Evolutionary conservation across 2,888 invertebrate genomes (phyloP).

Genomic region (Eupithecia subumbrata): DNA sequence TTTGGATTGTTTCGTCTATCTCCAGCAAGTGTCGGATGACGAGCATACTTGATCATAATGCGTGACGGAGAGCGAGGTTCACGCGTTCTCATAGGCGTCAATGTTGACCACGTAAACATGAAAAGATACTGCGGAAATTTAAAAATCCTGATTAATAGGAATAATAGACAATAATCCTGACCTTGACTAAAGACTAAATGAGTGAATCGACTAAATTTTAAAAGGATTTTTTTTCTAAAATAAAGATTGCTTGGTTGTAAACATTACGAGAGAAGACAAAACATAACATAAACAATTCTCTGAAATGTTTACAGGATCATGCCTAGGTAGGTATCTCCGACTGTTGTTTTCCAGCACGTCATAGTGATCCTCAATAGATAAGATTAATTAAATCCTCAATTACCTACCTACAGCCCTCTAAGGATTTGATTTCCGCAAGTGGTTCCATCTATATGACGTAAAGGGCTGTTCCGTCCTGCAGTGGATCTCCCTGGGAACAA

Average conservation of each 20-base stretch:
- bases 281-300: not conserved
- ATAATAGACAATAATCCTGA: no score
- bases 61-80: slow-evolving; percentile 19
- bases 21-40: slow-evolving; percentile 20
- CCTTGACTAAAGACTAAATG: not conserved
- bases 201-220: no score
- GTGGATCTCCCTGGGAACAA: slow-evolving; percentile 9
- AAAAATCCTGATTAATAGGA: not conserved
- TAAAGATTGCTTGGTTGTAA: not conserved
- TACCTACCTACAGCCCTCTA: not conserved
- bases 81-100: slow-evolving; percentile 19
- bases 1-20: slow-evolving; percentile 21
- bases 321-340: not conserved
- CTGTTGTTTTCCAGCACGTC: not conserved
- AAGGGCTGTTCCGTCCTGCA: not conserved
- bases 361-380: not conserved
- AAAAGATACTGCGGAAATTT: not conserved
- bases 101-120: not conserved
- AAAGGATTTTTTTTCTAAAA: not conserved
- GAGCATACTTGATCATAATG: slow-evolving; percentile 18
- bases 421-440: not conserved
- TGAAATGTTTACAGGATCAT: not conserved
- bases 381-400: not conserved
- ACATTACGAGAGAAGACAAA: not conserved
- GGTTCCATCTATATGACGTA: not conserved